These are phyloP conservation scores for Galemys pyrenaicus DNA, from an alignment of 2,113 vertebrate species.

Conservation along the genomic window DNA sequence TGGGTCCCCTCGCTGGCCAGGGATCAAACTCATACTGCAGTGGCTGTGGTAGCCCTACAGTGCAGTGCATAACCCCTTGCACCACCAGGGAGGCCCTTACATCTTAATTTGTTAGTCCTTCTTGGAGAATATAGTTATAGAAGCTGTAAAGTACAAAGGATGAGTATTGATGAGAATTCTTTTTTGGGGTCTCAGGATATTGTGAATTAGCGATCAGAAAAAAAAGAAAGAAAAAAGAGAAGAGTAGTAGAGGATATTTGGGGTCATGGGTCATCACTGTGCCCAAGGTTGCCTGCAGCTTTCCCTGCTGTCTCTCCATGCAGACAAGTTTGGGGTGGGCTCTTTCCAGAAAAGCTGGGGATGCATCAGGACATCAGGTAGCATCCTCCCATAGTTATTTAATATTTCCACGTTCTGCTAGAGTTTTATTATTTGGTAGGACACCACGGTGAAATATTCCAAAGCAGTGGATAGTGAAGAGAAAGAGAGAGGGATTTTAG, in stretches of 20 bases:
- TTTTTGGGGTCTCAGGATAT: neutral
- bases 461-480: neutral
- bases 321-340: neutral
- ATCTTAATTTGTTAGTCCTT: neutral
- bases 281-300: neutral
- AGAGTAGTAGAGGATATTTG: neutral
- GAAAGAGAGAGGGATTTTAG: neutral
- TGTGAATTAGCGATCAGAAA: neutral
- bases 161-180: too few species aligned
- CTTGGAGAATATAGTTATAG: neutral
- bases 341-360: neutral
- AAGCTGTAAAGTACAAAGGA: neutral
- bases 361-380: neutral
- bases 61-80: too few species aligned
- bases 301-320: fast-evolving
- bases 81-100: too few species aligned
- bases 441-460: neutral
- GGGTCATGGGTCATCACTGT: neutral
- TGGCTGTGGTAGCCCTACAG: too few species aligned
- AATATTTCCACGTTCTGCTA: neutral
- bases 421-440: neutral
- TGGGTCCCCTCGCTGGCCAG: too few species aligned
- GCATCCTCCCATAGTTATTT: neutral
- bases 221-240: neutral
- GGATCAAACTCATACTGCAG: too few species aligned